A percentile compares a stretch with the other conserved stretches of the same genome.
These are phyloP conservation scores for Halcyon senegalensis DNA, from an alignment of 2,113 vertebrate species.

Conservation along the genomic window DNA sequence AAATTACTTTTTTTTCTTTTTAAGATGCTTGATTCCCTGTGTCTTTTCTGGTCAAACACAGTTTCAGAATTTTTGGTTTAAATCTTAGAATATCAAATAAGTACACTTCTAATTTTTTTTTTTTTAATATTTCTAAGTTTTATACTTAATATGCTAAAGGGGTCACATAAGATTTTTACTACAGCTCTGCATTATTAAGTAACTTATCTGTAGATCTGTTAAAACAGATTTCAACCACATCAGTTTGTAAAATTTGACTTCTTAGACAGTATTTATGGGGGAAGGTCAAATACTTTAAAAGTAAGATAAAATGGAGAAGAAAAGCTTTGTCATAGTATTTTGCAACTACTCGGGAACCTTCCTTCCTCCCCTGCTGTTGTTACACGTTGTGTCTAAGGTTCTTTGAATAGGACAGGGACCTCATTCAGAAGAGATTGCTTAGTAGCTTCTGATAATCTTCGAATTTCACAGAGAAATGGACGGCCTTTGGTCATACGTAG, in stretches of 20 bases:
- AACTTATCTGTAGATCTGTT: not conserved
- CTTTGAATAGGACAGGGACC: not conserved
- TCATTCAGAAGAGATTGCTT: not conserved
- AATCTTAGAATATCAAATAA: not conserved
- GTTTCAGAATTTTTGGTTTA: not conserved
- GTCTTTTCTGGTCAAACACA: not conserved
- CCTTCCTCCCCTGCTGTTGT: not conserved
- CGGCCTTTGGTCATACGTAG: not conserved
- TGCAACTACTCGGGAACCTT: not conserved
- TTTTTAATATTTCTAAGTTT: not conserved
- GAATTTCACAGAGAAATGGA: accelerated
- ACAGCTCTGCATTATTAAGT: not conserved
- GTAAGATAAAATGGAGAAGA: not conserved
- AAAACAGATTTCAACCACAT: not conserved
- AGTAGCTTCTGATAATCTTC: not conserved
- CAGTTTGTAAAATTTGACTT: not conserved
- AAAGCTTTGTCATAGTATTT: not conserved
- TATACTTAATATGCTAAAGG: not conserved
- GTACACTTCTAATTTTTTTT: not conserved
- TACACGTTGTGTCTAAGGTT: not conserved
- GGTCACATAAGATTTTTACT: not conserved
- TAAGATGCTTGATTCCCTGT: not conserved
- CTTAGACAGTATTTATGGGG: not conserved
- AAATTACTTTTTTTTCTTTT: not conserved
- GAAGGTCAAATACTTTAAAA: not conserved